These are phyloP conservation scores for Syrrhaptes paradoxus DNA, from an alignment of 2,113 vertebrate genomes.

Conservation along the genomic window DNA sequence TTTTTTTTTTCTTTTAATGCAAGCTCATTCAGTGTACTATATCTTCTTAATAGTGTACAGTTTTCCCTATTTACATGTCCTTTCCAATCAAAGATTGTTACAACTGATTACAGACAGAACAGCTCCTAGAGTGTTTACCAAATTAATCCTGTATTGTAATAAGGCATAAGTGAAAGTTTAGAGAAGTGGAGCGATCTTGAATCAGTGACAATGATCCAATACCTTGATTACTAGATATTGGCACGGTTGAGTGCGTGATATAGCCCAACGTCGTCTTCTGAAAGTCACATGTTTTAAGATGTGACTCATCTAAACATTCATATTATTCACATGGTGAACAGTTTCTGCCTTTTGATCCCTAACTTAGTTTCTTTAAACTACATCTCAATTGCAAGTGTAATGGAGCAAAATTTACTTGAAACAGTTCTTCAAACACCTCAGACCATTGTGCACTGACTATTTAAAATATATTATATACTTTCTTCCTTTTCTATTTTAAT, in stretches of 20 bases:
- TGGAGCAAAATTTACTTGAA: background rate
- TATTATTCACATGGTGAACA: background rate
- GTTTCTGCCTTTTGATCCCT: background rate
- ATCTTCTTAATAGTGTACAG: background rate
- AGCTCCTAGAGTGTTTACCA: background rate
- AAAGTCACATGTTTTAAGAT: background rate
- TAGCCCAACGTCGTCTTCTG: background rate
- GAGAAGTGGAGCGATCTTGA: background rate
- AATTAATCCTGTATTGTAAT: background rate
- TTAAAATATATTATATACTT: background rate
- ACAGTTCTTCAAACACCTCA: background rate
- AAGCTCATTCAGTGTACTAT: slow-evolving; percentile 52
- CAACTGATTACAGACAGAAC: background rate
- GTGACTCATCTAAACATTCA: background rate
- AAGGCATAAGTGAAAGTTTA: background rate
- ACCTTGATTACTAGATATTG: background rate
- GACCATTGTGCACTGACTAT: background rate
- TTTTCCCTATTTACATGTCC: background rate
- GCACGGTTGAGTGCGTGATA: background rate
- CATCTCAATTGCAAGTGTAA: background rate
- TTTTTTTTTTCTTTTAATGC: background rate
- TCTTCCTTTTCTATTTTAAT: background rate
- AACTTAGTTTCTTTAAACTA: background rate
- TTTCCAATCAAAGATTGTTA: background rate
- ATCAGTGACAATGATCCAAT: background rate